Conservation (phyloP, 2,113 vertebrate species). For the Nicator chloris region DNA sequence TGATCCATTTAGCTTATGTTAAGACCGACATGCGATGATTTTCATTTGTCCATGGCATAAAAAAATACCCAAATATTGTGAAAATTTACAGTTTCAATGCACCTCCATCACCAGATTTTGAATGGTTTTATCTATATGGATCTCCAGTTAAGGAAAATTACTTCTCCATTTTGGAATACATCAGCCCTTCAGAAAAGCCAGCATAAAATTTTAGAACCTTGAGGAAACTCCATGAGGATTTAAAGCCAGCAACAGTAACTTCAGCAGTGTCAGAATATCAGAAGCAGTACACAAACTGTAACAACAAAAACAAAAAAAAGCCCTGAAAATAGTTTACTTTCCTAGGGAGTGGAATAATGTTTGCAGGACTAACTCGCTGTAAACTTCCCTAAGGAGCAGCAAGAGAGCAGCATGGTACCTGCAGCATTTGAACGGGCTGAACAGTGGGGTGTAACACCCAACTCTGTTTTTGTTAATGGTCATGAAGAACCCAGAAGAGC, state of each 20-base stretch:
- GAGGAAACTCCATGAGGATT: not conserved
- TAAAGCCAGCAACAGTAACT: not conserved
- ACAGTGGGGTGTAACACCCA: not conserved
- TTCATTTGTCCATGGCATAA: not conserved
- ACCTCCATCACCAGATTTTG: not conserved
- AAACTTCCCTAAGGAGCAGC: not conserved
- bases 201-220: not conserved
- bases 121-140: not conserved
- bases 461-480: not conserved
- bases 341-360: not conserved
- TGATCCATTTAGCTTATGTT: not conserved
- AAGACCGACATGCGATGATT: not conserved
- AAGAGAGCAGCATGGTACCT: not conserved
- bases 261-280: not conserved
- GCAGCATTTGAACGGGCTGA: not conserved
- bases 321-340: not conserved
- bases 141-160: not conserved
- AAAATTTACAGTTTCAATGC: not conserved
- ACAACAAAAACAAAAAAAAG: not conserved
- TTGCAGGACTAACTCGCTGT: not conserved
- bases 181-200: not conserved
- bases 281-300: not conserved
- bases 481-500: not conserved
- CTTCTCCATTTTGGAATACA: not conserved
- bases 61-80: not conserved